Evolutionary conservation across 2,113 vertebrate genomes (phyloP).

Genomic region (Eptesicus fuscus): DNA sequence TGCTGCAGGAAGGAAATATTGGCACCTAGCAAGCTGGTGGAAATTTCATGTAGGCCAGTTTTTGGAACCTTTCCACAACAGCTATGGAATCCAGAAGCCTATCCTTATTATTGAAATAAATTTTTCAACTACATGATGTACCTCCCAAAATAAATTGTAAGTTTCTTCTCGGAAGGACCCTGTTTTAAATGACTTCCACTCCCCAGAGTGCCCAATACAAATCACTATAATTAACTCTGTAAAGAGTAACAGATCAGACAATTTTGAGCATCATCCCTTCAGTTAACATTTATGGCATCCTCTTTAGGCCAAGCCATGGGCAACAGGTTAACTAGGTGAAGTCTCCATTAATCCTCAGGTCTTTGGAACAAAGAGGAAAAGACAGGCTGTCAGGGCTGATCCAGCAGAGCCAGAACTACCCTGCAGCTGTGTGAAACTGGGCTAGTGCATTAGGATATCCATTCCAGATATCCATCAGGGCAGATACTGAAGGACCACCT

Average conservation of each 20-base stretch:
- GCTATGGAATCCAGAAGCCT: background rate
- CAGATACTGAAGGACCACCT: background rate
- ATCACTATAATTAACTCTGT: background rate
- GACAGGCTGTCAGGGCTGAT: background rate
- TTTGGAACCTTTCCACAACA: background rate
- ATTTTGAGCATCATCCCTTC: background rate
- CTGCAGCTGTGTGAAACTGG: background rate
- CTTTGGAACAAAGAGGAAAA: background rate
- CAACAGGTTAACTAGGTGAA: background rate
- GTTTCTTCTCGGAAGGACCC: background rate
- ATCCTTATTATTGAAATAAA: background rate
- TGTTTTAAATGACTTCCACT: background rate
- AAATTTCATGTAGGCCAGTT: background rate
- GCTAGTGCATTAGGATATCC: background rate
- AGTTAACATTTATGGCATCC: background rate
- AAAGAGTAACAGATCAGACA: background rate
- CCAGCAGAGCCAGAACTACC: background rate
- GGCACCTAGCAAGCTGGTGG: background rate
- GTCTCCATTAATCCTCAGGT: background rate
- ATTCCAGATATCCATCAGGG: background rate
- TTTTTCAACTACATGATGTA: conserved; percentile 1
- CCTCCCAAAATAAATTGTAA: background rate
- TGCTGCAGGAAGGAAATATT: background rate
- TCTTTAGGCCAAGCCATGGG: background rate
- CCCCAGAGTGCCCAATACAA: background rate